phyloP scores from a whole-genome alignment of 2,888 invertebrate genomes.

The Drosophila siamana region DNA sequence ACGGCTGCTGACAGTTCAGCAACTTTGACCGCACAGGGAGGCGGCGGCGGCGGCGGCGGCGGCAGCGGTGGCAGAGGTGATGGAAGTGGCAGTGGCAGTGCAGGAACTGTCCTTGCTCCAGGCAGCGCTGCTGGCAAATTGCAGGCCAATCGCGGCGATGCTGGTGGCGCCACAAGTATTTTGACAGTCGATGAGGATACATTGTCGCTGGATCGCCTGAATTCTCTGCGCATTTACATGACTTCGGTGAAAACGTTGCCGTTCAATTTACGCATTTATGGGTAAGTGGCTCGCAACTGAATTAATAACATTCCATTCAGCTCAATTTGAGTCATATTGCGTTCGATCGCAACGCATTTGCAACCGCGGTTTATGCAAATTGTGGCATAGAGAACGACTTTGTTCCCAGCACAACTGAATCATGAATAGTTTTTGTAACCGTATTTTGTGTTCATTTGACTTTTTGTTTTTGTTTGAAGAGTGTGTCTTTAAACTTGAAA shows the following conservation, averaged over 20 bases:
- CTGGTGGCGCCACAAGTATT: conserved; percentile 65
- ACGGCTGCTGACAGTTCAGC: conserved; percentile 73
- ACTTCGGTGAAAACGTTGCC: conserved; percentile 85
- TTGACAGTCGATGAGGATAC: conserved; percentile 84
- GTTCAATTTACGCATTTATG: conserved; percentile 85
- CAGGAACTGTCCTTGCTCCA: conserved; percentile 65
- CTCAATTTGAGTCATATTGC: conserved; percentile 26
- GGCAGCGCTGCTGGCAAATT: conserved; percentile 64
- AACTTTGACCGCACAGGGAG: conserved; percentile 68
- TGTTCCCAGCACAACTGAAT: too few relatives aligned
- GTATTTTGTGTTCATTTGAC: too few relatives aligned
- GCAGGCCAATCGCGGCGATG: conserved; percentile 52
- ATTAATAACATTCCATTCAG: conserved; percentile 15
- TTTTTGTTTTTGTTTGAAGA: too few relatives aligned
- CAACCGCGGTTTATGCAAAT: conserved; percentile 12
- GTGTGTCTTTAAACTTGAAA: too few relatives aligned
- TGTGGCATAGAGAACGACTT: neutral
- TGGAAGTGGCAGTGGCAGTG: conserved; percentile 46
- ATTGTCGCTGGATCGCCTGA: conserved; percentile 84
- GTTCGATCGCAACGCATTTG: neutral
- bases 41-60: conserved; percentile 52
- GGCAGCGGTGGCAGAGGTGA: conserved; percentile 46
- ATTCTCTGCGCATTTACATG: conserved; percentile 85
- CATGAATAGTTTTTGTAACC: too few relatives aligned
- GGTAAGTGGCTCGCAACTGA: conserved; percentile 78